Percentiles rank a stretch among this genome's conserved stretches.
Conservation (phyloP, 1,140 invertebrate genomes). For the Limonius californicus region DNA sequence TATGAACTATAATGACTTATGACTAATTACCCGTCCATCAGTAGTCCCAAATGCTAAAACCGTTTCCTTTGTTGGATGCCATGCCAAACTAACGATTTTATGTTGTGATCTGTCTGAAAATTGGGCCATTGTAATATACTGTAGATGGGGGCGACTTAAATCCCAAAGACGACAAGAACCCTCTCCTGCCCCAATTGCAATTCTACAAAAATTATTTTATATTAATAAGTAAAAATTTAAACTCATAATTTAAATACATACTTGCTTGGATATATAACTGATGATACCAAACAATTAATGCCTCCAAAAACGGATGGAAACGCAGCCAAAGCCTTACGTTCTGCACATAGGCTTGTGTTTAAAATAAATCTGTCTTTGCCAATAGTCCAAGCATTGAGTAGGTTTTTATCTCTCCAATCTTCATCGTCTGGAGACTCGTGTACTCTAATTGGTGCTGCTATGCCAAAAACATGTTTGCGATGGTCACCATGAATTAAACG, state of each 20-base stretch:
- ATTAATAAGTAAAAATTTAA: not conserved
- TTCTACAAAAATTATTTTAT: constrained; percentile 39
- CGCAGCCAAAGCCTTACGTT: constrained; percentile 45
- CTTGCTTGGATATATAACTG: constrained; percentile 66
- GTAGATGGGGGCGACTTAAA: constrained; percentile 50
- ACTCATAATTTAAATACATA: too few relatives aligned
- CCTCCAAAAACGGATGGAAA: constrained; percentile 63
- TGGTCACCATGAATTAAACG: constrained; percentile 50
- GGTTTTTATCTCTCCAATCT: not conserved
- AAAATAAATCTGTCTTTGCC: constrained; percentile 63
- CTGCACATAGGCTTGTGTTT: constrained; percentile 51
- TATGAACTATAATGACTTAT: too few relatives aligned
- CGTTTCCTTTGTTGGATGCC: constrained; percentile 75
- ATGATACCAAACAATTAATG: constrained; percentile 60
- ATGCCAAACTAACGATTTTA: constrained; percentile 66
- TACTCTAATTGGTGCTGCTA: constrained; percentile 31
- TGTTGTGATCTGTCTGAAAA: constrained; percentile 70
- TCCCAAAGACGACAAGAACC: constrained; percentile 69
- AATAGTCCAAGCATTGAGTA: constrained; percentile 54
- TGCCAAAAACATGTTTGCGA: constrained; percentile 30
- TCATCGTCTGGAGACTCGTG: not conserved
- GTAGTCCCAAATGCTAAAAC: constrained; percentile 70
- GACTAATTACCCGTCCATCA: constrained; percentile 59
- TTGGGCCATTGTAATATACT: constrained; percentile 49
- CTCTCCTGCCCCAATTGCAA: constrained; percentile 70